Evolutionary conservation across 2,888 invertebrate genomes (phyloP), one percentile per base, ranked within the genome.

Genomic region (Parascotia fuliginaria): DNA sequence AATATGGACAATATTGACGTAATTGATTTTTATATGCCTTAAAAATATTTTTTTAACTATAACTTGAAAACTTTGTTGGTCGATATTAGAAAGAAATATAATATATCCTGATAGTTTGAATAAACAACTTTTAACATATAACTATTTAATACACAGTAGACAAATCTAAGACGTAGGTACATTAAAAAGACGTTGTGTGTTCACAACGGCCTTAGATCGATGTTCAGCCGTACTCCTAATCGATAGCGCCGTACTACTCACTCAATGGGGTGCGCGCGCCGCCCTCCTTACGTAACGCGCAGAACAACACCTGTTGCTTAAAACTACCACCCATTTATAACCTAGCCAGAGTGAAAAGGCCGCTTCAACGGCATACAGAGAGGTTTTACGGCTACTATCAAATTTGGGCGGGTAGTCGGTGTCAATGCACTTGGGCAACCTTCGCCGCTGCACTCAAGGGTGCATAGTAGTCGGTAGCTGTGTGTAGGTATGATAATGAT

Each of bases 381-480:
- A 45, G 42, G 57, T 52, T 60, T 64, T 52, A 54, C 55, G 47
- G 41, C 36, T 53, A 48, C 41, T 47, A 65, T 65, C 57, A 5
- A 70, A 83, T 81, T 86, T 59, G 71, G 83, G 28, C 76, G 88
- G 83, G 60, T 85, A 69, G 55, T 63, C 68, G 78, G 79, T 78
- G 91, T 90, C 91, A 92, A 81, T 89, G 91, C 89, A 90, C 91
- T 75, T 75, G 70, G 69, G 79, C 89, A 91, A 90, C 91, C 90
- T 91, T 91, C 89, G 87, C 40, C 70, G 78, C 65, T 89, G 90
- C 90, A 87, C 90, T 90, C 90, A 91, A 91, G 90, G 90, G 89
- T 89, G 90, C 89, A 89, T 87, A 87, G 87, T 85, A 83, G 79
- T 73, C 74, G 75, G 69, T 71, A 75, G 76, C 66, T 60, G 75